A percentile compares a stretch with the other conserved stretches of the same genome.
Conservation (phyloP, 2,113 vertebrate genomes). For the Pituophis catenifer region DNA sequence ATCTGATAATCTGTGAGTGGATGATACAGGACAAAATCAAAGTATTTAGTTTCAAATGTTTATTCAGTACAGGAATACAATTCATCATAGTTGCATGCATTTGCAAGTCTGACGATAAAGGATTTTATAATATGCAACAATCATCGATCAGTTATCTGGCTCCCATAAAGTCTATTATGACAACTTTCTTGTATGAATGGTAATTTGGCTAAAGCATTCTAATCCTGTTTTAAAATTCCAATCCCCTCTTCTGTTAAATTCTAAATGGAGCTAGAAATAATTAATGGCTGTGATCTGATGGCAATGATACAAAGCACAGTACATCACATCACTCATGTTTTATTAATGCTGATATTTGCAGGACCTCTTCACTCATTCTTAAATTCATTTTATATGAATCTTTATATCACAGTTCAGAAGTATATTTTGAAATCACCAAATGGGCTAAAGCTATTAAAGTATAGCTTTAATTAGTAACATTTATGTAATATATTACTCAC, state of each 20-base stretch:
- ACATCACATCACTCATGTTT: background rate
- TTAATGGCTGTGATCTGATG: conserved; percentile 17
- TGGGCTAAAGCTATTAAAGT: background rate
- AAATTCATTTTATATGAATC: background rate
- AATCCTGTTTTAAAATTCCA: conserved; percentile 23
- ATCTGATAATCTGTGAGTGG: background rate
- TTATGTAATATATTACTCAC: background rate
- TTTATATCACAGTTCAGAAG: background rate
- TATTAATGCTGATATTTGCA: conserved; percentile 23
- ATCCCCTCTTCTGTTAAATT: background rate
- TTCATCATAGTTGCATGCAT: conserved; percentile 3
- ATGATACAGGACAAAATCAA: background rate
- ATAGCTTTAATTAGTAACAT: background rate
- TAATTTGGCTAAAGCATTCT: conserved; percentile 26
- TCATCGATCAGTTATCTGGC: background rate
- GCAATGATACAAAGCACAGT: background rate
- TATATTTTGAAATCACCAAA: conserved; percentile 12
- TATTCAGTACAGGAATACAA: background rate
- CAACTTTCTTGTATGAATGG: conserved; percentile 24
- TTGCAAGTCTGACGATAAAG: conserved; percentile 19
- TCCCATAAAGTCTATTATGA: background rate
- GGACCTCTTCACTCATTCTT: background rate
- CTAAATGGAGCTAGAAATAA: conserved; percentile 24
- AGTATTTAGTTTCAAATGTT: conserved; percentile 16
- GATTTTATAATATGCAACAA: conserved; percentile 8